Percentiles rank a stretch among this genome's conserved stretches.
These are phyloP conservation scores for Chloroceryle amazona DNA, from an alignment of 2,797 vertebrate species.

Conservation along the genomic window DNA sequence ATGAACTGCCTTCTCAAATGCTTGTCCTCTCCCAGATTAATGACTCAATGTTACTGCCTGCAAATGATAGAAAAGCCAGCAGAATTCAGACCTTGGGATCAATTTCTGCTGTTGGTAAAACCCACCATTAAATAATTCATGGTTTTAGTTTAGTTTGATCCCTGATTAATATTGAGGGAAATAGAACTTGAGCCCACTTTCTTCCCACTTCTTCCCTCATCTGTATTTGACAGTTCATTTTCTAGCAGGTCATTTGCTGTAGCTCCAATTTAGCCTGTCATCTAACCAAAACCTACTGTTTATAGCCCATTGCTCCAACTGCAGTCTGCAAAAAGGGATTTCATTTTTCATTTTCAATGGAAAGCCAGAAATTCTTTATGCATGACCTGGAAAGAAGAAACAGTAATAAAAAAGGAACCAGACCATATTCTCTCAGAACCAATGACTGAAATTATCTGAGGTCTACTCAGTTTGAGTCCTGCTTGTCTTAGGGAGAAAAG, in stretches of 20 bases:
- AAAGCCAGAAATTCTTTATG: neutral
- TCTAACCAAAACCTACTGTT: slow-evolving; percentile 18
- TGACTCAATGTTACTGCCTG: neutral
- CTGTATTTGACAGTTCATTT: neutral
- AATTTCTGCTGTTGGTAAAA: slow-evolving; percentile 21
- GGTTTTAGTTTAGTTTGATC: slow-evolving; percentile 16
- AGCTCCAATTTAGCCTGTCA: neutral
- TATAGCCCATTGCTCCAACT: neutral
- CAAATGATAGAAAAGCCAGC: slow-evolving; percentile 1
- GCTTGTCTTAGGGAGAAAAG: neutral
- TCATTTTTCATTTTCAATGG: neutral
- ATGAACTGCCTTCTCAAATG: neutral
- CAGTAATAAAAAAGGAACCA: neutral
- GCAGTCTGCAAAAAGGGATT: neutral
- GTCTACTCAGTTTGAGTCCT: neutral
- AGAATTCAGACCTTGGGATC: neutral
- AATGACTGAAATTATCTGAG: neutral
- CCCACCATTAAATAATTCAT: neutral
- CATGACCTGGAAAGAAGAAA: neutral
- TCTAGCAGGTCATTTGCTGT: neutral
- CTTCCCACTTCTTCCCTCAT: neutral
- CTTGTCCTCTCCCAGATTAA: neutral
- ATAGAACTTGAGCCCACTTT: neutral
- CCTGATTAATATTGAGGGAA: slow-evolving; percentile 21
- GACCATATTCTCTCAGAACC: neutral